These are phyloP conservation scores for Gobionotothen gibberifrons DNA, from an alignment of 2,797 vertebrate genomes.

Conservation along the genomic window DNA sequence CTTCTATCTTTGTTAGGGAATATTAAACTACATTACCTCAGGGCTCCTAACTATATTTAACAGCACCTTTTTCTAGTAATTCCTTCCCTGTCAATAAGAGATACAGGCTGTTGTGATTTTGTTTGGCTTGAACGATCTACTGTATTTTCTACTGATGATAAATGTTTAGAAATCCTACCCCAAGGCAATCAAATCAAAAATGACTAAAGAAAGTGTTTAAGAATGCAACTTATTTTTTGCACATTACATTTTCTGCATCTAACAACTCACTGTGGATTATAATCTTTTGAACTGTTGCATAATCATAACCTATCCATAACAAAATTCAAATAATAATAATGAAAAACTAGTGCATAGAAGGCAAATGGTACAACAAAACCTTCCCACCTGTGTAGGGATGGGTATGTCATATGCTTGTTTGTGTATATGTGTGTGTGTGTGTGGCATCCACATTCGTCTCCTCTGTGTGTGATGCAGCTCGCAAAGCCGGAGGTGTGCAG, in stretches of 20 bases:
- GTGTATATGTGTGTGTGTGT: too few relatives aligned
- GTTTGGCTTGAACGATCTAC: constrained; percentile 25
- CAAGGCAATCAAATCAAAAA: not conserved
- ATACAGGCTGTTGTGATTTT: constrained; percentile 47
- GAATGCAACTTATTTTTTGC: not conserved
- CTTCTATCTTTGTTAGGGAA: constrained; percentile 49
- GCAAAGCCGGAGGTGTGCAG: constrained; percentile 72
- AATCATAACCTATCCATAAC: not conserved
- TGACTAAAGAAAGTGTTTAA: not conserved
- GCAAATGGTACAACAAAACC: not conserved
- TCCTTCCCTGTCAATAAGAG: constrained; percentile 26
- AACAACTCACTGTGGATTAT: not conserved
- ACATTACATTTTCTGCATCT: not conserved
- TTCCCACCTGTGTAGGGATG: too few relatives aligned
- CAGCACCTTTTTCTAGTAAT: constrained; percentile 23
- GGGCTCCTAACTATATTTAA: constrained; percentile 48
- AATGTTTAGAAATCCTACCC: constrained; percentile 20
- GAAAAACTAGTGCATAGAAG: not conserved
- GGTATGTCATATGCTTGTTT: too few relatives aligned
- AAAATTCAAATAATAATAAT: not conserved
- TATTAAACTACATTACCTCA: constrained; percentile 62
- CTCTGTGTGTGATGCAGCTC: constrained; percentile 52
- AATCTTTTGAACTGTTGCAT: not conserved
- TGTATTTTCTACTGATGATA: constrained; percentile 25
- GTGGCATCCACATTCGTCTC: constrained; percentile 48